Percentiles rank a stretch among this genome's conserved stretches.
Evolutionary conservation across 1,140 invertebrate genomes (phyloP).

Genomic region (Gerris buenoi): DNA sequence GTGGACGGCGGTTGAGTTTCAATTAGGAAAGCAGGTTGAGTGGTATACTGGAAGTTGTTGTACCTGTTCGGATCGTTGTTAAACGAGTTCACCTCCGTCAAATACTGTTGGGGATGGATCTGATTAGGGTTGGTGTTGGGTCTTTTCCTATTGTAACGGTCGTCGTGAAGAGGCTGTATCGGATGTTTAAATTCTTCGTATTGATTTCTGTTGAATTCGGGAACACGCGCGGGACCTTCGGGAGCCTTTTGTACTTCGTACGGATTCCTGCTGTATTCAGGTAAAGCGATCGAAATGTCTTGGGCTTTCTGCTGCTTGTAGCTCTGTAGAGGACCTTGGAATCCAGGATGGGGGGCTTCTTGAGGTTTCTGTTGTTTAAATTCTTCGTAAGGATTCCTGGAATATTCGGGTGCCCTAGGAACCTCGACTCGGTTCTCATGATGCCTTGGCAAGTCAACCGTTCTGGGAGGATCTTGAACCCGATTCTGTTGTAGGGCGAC

Average conservation of each 20-base stretch:
- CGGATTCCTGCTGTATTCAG: neutral
- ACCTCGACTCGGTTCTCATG: neutral
- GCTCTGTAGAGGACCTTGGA: constrained; percentile 23
- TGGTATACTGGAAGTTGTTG: constrained; percentile 20
- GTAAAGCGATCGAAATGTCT: neutral
- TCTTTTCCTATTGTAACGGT: neutral
- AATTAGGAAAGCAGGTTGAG: constrained; percentile 23
- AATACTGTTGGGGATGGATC: neutral
- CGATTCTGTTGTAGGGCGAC: neutral
- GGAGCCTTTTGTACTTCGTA: neutral
- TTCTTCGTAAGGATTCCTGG: neutral
- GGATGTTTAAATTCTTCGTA: neutral
- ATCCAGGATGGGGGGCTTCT: constrained; percentile 25
- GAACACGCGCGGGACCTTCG: neutral
- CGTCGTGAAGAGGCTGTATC: neutral
- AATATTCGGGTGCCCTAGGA: neutral
- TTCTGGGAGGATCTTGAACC: neutral
- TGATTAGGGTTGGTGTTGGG: constrained; percentile 8
- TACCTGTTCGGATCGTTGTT: neutral
- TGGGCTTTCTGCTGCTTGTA: neutral
- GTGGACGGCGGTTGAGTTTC: constrained; percentile 31
- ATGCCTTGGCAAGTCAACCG: neutral
- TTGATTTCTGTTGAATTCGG: neutral
- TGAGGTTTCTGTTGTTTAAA: neutral
- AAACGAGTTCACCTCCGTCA: constrained; percentile 10